phyloP scores from a whole-genome alignment of 2,113 vertebrate genomes.

The Maccullochella peelii region DNA sequence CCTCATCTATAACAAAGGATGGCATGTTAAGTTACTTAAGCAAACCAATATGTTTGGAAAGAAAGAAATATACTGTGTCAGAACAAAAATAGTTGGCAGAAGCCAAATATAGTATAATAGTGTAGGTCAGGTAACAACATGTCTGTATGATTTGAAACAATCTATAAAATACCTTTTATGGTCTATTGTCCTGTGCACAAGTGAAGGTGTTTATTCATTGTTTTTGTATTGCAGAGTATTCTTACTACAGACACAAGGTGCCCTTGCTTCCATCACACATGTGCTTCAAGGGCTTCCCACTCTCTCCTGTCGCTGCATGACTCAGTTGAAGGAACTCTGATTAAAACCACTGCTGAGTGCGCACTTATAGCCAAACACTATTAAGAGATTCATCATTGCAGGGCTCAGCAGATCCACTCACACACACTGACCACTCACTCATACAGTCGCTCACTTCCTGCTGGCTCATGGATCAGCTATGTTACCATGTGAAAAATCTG shows the following conservation, averaged over 20 bases:
- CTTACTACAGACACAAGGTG: not conserved
- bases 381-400: constrained; percentile 63
- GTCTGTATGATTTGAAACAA: not conserved
- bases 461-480: constrained; percentile 52
- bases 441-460: constrained; percentile 44
- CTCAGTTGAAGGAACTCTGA: constrained; percentile 62
- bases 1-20: not conserved
- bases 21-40: not conserved
- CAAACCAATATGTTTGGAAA: not conserved
- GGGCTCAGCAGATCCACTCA: constrained; percentile 45
- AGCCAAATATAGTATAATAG: not conserved
- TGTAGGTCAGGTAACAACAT: not conserved
- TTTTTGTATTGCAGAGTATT: not conserved
- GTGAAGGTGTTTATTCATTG: not conserved
- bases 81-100: not conserved
- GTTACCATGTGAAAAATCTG: constrained; percentile 8
- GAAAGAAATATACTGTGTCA: not conserved
- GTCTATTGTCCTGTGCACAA: not conserved
- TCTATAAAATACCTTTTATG: not conserved
- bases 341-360: constrained; percentile 69
- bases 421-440: constrained; percentile 21
- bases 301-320: constrained; percentile 24
- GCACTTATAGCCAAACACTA: constrained; percentile 60
- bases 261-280: constrained; percentile 38
- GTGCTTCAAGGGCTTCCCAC: constrained; percentile 36